Evolutionary conservation across 1,140 invertebrate species (phyloP), one percentile per base, ranked within the genome.

Genomic region (Branchinecta lindahli): DNA sequence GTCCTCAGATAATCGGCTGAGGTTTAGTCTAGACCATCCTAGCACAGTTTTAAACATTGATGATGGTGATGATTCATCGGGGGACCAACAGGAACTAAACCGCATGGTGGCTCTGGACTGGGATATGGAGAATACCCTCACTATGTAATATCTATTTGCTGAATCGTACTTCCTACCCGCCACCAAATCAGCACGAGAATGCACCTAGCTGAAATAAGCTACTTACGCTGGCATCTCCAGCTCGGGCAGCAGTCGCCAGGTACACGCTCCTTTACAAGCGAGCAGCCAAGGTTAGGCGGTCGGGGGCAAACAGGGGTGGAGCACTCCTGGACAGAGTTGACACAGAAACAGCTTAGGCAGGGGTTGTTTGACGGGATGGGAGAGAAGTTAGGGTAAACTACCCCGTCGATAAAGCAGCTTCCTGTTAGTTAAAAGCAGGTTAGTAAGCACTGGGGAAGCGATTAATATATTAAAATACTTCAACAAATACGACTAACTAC

Each of bases 291-390:
- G 52, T 73, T n/a, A 18, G 66, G 46, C n/a, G 78, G 79, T 15
- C 73, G 61, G 12, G 72, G 66, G 69, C 79, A 80, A 45, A 77
- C 75, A 61, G 77, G 70, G 8, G 74, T 71, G 8, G 77, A 76
- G 73, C 79, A 80, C 8, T 80, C 75, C 8, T 79, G 73, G 44
- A 74, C 70, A 52, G 74, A 73, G 46, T 75, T 75, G 66, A 77
- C 72, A 69, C 78, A 79, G 69, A 77, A 76, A 67, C 78, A 79
- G 66, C 74, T 73, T 67, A 77, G 67, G 69, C 79, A 80, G 10
- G 74, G 70, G 66, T 77, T 73, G 2, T 66, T 68, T 33, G 75
- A 75, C 10, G 75, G 73, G 15, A 80, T 73, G 45, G 69, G 46
- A 68, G 75, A 74, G n/a, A 76, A 76, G 66, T 77, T 74, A 10